Base-by-base conservation (phyloP, 2,888 invertebrate species). In the Kuschelorhynchus macadamiae region DNA sequence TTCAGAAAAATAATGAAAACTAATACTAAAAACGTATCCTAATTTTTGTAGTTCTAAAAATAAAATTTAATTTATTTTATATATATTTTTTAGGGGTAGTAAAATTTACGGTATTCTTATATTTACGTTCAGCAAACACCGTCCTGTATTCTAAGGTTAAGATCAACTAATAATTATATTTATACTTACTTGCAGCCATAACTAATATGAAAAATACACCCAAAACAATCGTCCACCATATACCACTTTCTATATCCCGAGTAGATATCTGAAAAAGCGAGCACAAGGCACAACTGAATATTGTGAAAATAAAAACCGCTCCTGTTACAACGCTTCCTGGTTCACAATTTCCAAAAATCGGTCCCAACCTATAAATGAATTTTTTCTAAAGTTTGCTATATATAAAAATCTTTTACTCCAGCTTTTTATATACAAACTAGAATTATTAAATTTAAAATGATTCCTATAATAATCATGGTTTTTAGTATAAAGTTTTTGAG, bases 271-370 rank as follows among this genome's bases (percentile, higher is more conserved):
- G 87, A 75, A 90, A 86, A 75, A 90, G 86, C 71, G 89, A 87
- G 76, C 91, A 93, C 16, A 94, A 86, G 2, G 90, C 88, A n/a
- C 89, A 88, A 67, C 92, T 87, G 7, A 90, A 87, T 0, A 86
- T 83, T 0, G 89, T 90, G 79, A 90, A 93, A 11, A 91, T 83
- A 71, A 92, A 87, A 0, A 93, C 91, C n/a, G 91, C 88, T 18
- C 87, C 86, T 0, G 91, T 88, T 0, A 93, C 93, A 0, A 91
- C 92, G 7, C 88, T 87, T 0, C 95, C 95, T 0, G 94, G 92
- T 30, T 91, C 90, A 69, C 91, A 89, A n/a, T 89, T 88, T 0
- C 92, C 92, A 1, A 92, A 85, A 5, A 92, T 77, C 0, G 92
- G 90, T 67, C 91, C 91, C 64, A 96, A 78, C 89, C 71, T 71